These are phyloP conservation scores for Tyria jacobaeae DNA, from an alignment of 2,888 invertebrate genomes.

Conservation along the genomic window DNA sequence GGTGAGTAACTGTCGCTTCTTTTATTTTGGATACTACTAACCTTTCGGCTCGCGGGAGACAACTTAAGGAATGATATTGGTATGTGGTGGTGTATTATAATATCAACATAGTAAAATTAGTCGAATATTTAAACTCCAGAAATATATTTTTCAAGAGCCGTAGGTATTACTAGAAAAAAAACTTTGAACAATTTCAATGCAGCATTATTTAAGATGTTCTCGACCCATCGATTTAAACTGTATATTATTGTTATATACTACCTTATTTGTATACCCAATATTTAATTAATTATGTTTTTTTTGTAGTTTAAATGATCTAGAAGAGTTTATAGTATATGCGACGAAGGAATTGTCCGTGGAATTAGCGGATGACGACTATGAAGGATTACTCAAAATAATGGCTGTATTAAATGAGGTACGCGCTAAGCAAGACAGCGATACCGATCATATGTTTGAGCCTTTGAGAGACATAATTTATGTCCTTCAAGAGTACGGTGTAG, in stretches of 20 bases:
- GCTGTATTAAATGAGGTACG: constrained; percentile 93
- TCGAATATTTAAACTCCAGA: too few species aligned
- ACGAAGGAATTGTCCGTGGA: constrained; percentile 90
- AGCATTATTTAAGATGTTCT: too few species aligned
- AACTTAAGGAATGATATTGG: too few species aligned
- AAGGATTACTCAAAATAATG: constrained; percentile 93
- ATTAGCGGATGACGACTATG: constrained; percentile 94
- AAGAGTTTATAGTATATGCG: constrained; percentile 92
- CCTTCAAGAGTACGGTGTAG: constrained; percentile 94
- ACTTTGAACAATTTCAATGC: too few species aligned
- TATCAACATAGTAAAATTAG: too few species aligned
- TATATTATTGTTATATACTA: too few species aligned
- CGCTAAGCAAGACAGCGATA: constrained; percentile 87
- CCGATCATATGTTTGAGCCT: constrained; percentile 96
- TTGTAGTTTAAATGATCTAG: constrained; percentile 90
- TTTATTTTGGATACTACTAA: not conserved
- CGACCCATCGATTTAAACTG: too few species aligned
- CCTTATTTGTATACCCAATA: too few species aligned
- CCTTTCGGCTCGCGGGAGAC: not conserved
- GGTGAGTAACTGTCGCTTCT: constrained; percentile 67
- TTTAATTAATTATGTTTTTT: not conserved
- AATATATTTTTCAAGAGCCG: too few species aligned
- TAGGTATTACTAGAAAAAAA: too few species aligned
- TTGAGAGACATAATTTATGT: constrained; percentile 94
- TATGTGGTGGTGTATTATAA: too few species aligned